A percentile compares a stretch with the other conserved stretches of the same genome.
Evolutionary conservation across 2,888 invertebrate genomes (phyloP).

Genomic region (Athripsodes cinereus): DNA sequence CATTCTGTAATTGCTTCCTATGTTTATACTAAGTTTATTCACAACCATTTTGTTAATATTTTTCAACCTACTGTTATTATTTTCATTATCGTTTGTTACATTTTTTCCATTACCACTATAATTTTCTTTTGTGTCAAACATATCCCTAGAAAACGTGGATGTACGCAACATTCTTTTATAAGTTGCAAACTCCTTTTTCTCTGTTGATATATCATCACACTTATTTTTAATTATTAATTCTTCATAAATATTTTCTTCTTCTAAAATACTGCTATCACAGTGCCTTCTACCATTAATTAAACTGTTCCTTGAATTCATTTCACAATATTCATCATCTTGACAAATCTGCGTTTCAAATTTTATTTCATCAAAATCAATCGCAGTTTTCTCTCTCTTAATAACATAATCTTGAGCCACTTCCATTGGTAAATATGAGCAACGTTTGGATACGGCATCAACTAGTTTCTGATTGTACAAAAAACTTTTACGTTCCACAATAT

Average conservation of each 20-base stretch:
- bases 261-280: conserved; percentile 11
- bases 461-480: conserved; percentile 43
- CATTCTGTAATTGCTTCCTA: conserved; percentile 12
- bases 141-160: conserved; percentile 11
- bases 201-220: background rate
- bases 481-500: conserved; percentile 38
- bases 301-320: conserved; percentile 14
- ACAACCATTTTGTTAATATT: conserved; percentile 13
- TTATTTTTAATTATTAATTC: conserved; percentile 17
- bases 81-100: background rate
- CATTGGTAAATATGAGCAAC: conserved; percentile 45
- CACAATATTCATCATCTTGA: conserved; percentile 22
- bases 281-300: conserved; percentile 3
- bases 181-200: conserved; percentile 19
- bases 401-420: conserved; percentile 7
- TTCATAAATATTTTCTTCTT: conserved; percentile 24
- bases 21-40: conserved; percentile 7
- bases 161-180: conserved; percentile 18
- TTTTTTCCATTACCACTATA: background rate
- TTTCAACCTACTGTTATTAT: background rate
- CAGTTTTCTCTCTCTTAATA: conserved; percentile 6
- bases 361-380: background rate
- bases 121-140: background rate
- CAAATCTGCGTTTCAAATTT: background rate
- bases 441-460: conserved; percentile 30